Base-by-base conservation (phyloP, 2,888 invertebrate genomes). In the Ochropacha duplaris region DNA sequence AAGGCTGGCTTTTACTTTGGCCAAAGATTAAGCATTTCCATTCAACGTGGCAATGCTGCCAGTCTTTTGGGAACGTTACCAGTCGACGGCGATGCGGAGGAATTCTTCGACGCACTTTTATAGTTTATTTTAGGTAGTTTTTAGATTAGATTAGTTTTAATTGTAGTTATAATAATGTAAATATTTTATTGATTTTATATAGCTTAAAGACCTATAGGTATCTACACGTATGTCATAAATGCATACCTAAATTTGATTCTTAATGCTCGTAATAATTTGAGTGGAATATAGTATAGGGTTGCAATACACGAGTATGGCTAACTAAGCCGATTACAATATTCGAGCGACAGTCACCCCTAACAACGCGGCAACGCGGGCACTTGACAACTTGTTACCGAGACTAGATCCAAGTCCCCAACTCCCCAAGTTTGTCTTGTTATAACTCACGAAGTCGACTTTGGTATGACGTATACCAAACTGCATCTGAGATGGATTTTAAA, bases 371-470 rank as follows among this genome's bases (percentile, higher is more conserved):
- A 65, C 66, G 19, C 44, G 44, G 62, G 50, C 56, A 49, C 58
- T 52, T 39, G 79, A 19, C 44, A 44, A 84, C 83, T 86, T 86
- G 85, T 85, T 86, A 87, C 81, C 72, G 72, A 63, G 70, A 66
- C 73, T 69, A 72, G 76, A 78, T 74, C 70, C 72, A 44, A 44
- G 44, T 44, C 44, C n/a, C 44, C 44, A 44, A 44, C 14, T 44
- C 44, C 9, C 44, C 19, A 84, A 87, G 85, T 86, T 87, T 81
- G 81, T 78, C 86, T 87, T 83, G 87, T 87, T 87, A 86, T 82
- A 85, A 86, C 82, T 83, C 79, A 52, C 31, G 22, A 55, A 36
- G 56, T 54, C 22, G 49, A 24, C 51, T 51, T 51, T 31, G 54
- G 54, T 56, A 58, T 55, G 56, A 56, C 54, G 58, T 55, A n/a